These are phyloP conservation scores for Creontiades dilutus DNA, from an alignment of 2,888 invertebrate species.

Conservation along the genomic window DNA sequence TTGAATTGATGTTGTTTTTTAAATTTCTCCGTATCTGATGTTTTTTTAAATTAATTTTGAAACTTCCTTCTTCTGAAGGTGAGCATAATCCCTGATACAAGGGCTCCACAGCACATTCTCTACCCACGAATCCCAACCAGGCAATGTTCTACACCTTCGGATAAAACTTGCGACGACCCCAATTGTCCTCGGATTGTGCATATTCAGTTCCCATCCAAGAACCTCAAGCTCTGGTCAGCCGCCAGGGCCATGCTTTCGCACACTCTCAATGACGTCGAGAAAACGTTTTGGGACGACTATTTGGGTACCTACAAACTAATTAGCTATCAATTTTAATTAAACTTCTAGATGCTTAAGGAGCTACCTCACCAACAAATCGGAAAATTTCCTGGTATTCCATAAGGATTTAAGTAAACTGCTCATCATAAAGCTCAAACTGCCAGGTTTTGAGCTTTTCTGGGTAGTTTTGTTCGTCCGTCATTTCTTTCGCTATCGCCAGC, in stretches of 20 bases:
- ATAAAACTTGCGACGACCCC: conserved; percentile 28
- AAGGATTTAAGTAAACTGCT: too few relatives aligned
- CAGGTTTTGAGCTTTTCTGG: too few relatives aligned
- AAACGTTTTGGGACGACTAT: conserved; percentile 77
- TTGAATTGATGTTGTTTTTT: too few relatives aligned
- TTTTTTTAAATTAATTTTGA: too few relatives aligned
- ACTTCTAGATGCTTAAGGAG: too few relatives aligned
- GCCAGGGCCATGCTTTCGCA: conserved; percentile 77
- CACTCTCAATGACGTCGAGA: conserved; percentile 76
- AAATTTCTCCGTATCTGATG: too few relatives aligned
- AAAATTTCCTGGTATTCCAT: too few relatives aligned
- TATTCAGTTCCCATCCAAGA: conserved; percentile 74
- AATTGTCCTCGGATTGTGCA: conserved; percentile 64
- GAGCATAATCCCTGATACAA: conserved; percentile 53
- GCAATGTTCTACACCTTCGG: background rate
- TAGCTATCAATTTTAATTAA: too few relatives aligned
- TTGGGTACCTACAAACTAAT: conserved; percentile 76
- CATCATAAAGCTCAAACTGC: too few relatives aligned
- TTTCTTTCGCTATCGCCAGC: too few relatives aligned
- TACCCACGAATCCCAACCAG: background rate
- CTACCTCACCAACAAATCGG: too few relatives aligned
- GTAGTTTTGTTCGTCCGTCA: too few relatives aligned
- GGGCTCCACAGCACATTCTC: conserved; percentile 47
- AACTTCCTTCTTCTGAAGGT: background rate
- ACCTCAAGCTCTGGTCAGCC: conserved; percentile 77